A percentile compares a stretch with the other conserved stretches of the same genome.
These are phyloP conservation scores for Drosophila nannoptera DNA, from an alignment of 1,140 invertebrate genomes.

Conservation along the genomic window DNA sequence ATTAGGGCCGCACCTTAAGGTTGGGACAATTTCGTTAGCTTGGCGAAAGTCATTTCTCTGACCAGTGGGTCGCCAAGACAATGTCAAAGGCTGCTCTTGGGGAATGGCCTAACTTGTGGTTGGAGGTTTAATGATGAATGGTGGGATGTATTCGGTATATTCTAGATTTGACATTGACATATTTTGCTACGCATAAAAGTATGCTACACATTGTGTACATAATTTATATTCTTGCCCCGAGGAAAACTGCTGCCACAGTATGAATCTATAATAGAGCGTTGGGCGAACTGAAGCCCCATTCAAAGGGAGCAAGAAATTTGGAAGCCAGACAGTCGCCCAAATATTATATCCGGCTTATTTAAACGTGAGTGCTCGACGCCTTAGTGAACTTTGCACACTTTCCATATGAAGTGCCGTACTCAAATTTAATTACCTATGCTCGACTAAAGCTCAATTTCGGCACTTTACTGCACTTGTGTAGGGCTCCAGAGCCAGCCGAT, in stretches of 20 bases:
- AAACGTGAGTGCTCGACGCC: no score
- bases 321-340: background rate
- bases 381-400: constrained; percentile 8
- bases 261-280: constrained; percentile 33
- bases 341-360: background rate
- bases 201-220: constrained; percentile 65
- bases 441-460: constrained; percentile 24
- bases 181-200: constrained; percentile 71
- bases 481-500: constrained; percentile 20
- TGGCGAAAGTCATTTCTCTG: constrained; percentile 22
- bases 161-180: constrained; percentile 72
- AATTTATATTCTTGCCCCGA: constrained; percentile 37
- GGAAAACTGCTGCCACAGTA: constrained; percentile 2
- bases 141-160: constrained; percentile 52
- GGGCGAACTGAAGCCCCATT: constrained; percentile 21
- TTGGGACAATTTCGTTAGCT: constrained; percentile 35
- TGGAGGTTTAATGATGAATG: constrained; percentile 70
- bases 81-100: constrained; percentile 48
- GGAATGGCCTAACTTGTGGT: constrained; percentile 27
- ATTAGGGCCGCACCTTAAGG: constrained; percentile 56
- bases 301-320: constrained; percentile 6
- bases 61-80: constrained; percentile 26
- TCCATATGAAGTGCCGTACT: constrained; percentile 14
- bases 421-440: constrained; percentile 32
- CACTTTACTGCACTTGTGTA: constrained; percentile 25